phyloP scores from a whole-genome alignment of 2,888 invertebrate genomes.

The Xylophagus ater region DNA sequence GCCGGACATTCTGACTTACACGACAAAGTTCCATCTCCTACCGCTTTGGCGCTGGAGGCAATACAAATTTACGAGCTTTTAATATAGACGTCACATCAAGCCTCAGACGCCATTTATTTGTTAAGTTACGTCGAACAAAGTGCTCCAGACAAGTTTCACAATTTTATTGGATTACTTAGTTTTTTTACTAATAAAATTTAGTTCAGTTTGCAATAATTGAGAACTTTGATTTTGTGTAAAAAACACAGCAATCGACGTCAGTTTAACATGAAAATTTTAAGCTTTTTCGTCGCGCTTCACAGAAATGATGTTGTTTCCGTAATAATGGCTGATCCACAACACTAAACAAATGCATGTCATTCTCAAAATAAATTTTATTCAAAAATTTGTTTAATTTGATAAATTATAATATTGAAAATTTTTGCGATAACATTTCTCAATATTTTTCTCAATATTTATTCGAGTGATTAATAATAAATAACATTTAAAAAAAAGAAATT shows the following conservation, averaged over 20 bases:
- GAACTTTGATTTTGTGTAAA: constrained; percentile 36
- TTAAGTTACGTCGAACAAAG: constrained; percentile 9
- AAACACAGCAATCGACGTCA: constrained; percentile 39
- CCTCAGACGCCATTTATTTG: constrained; percentile 11
- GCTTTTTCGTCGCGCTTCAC: constrained; percentile 45
- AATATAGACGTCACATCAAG: too few species aligned
- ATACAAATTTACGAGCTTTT: too few species aligned
- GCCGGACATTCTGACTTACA: too few species aligned
- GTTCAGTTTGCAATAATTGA: constrained; percentile 9
- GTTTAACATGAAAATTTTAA: constrained; percentile 39
- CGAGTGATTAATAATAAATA: too few species aligned
- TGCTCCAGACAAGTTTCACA: constrained; percentile 7
- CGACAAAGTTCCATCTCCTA: too few species aligned
- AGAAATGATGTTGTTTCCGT: constrained; percentile 54
- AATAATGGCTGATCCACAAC: constrained; percentile 63
- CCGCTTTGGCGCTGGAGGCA: too few species aligned
- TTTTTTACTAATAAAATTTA: constrained; percentile 33
- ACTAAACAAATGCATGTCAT: constrained; percentile 43
- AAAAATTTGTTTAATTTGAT: too few species aligned
- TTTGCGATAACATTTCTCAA: background rate
- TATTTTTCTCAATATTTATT: constrained; percentile 2
- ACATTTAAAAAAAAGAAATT: background rate
- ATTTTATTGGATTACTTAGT: constrained; percentile 16
- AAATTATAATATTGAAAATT: too few species aligned
- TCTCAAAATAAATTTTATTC: too few species aligned